Evolutionary conservation across 2,888 invertebrate species (phyloP).

Genomic region (Gastracanthus pulcherrimus): DNA sequence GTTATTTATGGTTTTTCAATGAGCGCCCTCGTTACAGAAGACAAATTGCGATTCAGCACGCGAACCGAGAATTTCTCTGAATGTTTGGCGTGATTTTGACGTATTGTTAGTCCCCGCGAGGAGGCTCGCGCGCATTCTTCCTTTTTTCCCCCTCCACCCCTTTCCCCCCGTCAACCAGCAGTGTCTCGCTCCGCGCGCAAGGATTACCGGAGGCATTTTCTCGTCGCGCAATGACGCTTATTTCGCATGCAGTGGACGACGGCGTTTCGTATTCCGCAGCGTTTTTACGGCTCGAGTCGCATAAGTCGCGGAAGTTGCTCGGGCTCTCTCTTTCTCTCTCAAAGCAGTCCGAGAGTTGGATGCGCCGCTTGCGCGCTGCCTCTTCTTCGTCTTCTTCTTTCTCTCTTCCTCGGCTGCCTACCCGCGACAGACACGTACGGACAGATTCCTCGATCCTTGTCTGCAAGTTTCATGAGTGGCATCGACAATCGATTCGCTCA

Average conservation of each 20-base stretch:
- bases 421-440: conserved; percentile 20
- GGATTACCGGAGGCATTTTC: conserved; percentile 46
- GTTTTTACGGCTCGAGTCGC: conserved; percentile 55
- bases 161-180: neutral
- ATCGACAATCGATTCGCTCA: conserved; percentile 52
- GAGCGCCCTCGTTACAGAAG: conserved; percentile 50
- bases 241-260: conserved; percentile 58
- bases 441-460: conserved; percentile 46
- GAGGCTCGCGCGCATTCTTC: conserved; percentile 25
- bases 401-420: neutral
- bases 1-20: conserved; percentile 58
- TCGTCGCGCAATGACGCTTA: conserved; percentile 54
- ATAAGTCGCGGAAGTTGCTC: conserved; percentile 56
- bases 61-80: conserved; percentile 51
- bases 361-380: conserved; percentile 3
- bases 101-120: conserved; percentile 55
- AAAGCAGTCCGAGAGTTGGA: conserved; percentile 37
- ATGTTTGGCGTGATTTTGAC: conserved; percentile 59
- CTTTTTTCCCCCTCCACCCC: neutral
- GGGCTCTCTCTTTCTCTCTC: neutral
- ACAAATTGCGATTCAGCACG: conserved; percentile 57
- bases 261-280: conserved; percentile 57
- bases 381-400: too few relatives aligned
- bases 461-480: conserved; percentile 52
- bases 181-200: neutral